phyloP scores from a whole-genome alignment of 2,113 vertebrate species.

The Dipodomys stephensi region DNA sequence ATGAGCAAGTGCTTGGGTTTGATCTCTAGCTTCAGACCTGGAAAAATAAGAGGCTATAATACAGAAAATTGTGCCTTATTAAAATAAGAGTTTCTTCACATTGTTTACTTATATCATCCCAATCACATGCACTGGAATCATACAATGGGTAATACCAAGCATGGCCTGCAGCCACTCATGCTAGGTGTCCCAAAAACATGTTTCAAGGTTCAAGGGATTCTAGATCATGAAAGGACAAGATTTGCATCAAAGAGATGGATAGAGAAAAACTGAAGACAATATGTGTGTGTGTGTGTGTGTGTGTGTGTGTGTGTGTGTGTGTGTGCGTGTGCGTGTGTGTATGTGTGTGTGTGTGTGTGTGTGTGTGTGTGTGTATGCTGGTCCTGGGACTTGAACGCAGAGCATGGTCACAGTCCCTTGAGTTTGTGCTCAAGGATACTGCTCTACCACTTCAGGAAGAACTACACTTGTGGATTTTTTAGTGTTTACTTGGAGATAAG shows the following conservation, averaged over 20 bases:
- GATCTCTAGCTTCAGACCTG: too few species aligned
- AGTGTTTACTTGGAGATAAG: too few species aligned
- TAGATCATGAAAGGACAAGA: constrained; percentile 19
- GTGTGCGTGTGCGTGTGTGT: too few species aligned
- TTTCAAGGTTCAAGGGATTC: neutral
- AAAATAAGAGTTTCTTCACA: neutral
- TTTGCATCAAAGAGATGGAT: constrained; percentile 24
- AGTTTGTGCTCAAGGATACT: too few species aligned
- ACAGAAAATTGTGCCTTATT: neutral
- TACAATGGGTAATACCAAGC: neutral
- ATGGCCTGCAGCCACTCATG: neutral
- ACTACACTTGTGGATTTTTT: too few species aligned
- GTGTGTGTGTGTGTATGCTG: too few species aligned
- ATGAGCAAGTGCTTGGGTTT: neutral
- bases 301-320: too few species aligned
- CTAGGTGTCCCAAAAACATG: neutral
- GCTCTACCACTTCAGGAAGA: too few species aligned
- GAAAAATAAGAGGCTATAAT: neutral
- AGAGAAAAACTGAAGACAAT: neutral
- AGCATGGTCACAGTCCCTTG: too few species aligned
- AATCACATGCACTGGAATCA: neutral
- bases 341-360: too few species aligned
- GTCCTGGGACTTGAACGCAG: too few species aligned
- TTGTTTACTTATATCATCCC: neutral
- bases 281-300: too few species aligned